Evolutionary conservation across 2,113 vertebrate species (phyloP).

Genomic region (Megaleporinus macrocephalus): DNA sequence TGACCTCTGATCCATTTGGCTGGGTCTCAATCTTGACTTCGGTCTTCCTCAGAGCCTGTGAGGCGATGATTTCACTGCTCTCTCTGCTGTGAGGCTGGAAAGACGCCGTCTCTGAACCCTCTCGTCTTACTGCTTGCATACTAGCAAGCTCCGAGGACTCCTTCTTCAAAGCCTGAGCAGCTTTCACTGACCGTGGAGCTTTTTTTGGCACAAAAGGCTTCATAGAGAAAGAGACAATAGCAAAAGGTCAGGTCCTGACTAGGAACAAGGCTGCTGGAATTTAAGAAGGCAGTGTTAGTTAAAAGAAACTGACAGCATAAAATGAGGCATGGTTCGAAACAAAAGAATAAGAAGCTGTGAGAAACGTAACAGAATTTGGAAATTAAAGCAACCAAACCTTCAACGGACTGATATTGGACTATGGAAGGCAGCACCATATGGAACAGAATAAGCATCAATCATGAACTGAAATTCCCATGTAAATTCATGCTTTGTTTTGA

Average conservation of each 20-base stretch:
- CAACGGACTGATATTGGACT: slow-evolving; percentile 50
- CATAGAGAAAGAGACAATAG: slow-evolving; percentile 12
- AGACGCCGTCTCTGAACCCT: slow-evolving; percentile 51
- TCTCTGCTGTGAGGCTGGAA: slow-evolving; percentile 52
- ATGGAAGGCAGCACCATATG: slow-evolving; percentile 57
- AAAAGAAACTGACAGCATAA: slow-evolving; percentile 8
- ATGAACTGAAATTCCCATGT: slow-evolving; percentile 59
- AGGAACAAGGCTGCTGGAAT: neutral
- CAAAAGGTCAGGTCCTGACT: slow-evolving; percentile 29
- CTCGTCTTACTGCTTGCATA: slow-evolving; percentile 65
- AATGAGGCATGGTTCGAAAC: slow-evolving; percentile 45
- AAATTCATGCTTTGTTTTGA: slow-evolving; percentile 56
- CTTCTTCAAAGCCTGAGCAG: slow-evolving; percentile 70
- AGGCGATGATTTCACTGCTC: slow-evolving; percentile 54
- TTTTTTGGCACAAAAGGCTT: slow-evolving; percentile 80
- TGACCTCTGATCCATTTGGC: slow-evolving; percentile 80
- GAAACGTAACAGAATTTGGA: slow-evolving; percentile 41
- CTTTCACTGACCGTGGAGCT: slow-evolving; percentile 77
- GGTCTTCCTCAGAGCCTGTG: slow-evolving; percentile 68
- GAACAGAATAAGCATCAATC: slow-evolving; percentile 60
- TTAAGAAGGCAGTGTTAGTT: slow-evolving; percentile 12
- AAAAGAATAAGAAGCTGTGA: slow-evolving; percentile 52
- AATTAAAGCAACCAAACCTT: slow-evolving; percentile 58
- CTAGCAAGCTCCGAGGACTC: slow-evolving; percentile 58
- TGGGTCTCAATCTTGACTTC: slow-evolving; percentile 77